Conservation (phyloP, 2,888 invertebrate genomes). For the Lochmaea crataegi region DNA sequence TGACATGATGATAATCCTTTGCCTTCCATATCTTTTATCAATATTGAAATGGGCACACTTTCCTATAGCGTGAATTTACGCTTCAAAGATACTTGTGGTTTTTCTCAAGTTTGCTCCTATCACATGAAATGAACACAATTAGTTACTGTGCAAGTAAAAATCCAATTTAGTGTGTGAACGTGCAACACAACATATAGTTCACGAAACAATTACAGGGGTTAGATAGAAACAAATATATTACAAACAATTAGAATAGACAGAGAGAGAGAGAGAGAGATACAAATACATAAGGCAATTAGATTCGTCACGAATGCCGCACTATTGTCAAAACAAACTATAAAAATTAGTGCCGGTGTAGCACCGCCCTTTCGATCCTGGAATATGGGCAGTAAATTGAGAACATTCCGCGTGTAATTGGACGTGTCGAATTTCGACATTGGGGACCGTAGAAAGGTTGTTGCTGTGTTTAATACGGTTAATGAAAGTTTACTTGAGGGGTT, state of each 20-base stretch:
- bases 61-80: too few relatives aligned
- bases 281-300: slow-evolving; percentile 48
- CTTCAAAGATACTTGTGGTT: too few relatives aligned
- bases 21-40: too few relatives aligned
- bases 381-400: slow-evolving; percentile 24
- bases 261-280: slow-evolving; percentile 17
- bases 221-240: slow-evolving; percentile 21
- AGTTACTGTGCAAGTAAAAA: slow-evolving; percentile 31
- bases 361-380: slow-evolving; percentile 46
- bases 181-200: slow-evolving; percentile 25
- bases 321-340: slow-evolving; percentile 58
- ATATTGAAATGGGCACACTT: too few relatives aligned
- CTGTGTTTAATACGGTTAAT: slow-evolving; percentile 6
- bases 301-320: slow-evolving; percentile 51
- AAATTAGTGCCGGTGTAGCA: slow-evolving; percentile 54
- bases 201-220: too few relatives aligned
- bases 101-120: too few relatives aligned
- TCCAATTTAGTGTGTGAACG: slow-evolving; percentile 44
- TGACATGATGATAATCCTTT: too few relatives aligned
- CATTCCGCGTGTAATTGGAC: slow-evolving; percentile 54
- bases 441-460: slow-evolving; percentile 7
- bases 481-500: slow-evolving; percentile 1
- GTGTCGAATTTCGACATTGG: slow-evolving; percentile 52
- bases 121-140: slow-evolving; percentile 11
- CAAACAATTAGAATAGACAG: slow-evolving; percentile 8